Evolutionary conservation across 2,113 vertebrate species (phyloP).

Genomic region (Trematocara variabile): DNA sequence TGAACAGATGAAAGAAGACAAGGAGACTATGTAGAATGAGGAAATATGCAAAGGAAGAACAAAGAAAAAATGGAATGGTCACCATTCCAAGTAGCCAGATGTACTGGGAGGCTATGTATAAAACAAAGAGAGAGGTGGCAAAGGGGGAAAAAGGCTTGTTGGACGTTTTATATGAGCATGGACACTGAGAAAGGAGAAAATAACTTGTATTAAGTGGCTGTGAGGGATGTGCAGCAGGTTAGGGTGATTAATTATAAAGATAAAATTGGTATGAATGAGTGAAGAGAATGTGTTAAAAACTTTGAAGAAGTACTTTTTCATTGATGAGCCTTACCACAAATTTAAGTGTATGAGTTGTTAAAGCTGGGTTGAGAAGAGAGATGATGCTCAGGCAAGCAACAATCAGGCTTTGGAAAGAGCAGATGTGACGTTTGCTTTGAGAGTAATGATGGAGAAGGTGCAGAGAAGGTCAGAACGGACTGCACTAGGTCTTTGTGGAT

Average conservation of each 20-base stretch:
- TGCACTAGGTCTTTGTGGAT: not conserved
- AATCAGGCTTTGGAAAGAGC: not conserved
- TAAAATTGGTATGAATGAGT: not conserved
- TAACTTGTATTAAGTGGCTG: not conserved
- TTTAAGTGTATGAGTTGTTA: not conserved
- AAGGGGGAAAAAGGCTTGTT: not conserved
- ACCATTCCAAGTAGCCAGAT: not conserved
- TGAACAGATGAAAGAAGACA: not conserved
- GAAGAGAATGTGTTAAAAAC: not conserved
- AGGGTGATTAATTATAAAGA: not conserved
- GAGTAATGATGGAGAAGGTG: not conserved
- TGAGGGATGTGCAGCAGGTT: not conserved
- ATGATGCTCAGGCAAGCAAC: not conserved
- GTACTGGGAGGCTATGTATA: not conserved
- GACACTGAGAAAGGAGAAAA: not conserved
- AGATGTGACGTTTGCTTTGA: not conserved
- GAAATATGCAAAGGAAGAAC: not conserved
- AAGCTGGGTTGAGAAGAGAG: not conserved
- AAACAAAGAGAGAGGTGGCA: not conserved
- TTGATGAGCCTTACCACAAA: not conserved
- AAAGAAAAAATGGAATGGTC: not conserved
- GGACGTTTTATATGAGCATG: not conserved
- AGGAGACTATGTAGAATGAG: not conserved
- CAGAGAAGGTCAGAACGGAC: not conserved
- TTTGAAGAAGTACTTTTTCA: not conserved